Percentiles rank a stretch among this genome's conserved stretches.
Evolutionary conservation across 2,888 invertebrate genomes (phyloP).

Genomic region (Thymelicus sylvestris): DNA sequence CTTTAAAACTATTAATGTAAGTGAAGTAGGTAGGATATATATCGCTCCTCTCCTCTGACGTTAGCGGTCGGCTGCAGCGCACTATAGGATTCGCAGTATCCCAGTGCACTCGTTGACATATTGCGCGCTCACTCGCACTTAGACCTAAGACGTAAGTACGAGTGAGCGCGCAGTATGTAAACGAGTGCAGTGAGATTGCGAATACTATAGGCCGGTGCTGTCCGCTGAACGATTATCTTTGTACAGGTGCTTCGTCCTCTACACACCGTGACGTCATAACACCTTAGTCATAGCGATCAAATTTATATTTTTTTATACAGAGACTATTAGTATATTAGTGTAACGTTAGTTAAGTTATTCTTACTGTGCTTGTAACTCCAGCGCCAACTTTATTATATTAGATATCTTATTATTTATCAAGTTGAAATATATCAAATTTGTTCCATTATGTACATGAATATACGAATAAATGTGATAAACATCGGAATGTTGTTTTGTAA

Average conservation of each 20-base stretch:
- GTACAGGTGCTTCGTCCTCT: too few species aligned
- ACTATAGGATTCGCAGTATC: too few species aligned
- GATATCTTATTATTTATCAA: conserved; percentile 40
- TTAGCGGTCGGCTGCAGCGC: too few species aligned
- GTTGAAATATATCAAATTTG: conserved; percentile 44
- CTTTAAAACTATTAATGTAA: not conserved
- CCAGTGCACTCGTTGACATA: too few species aligned
- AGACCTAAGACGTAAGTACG: too few species aligned
- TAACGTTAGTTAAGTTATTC: conserved; percentile 9
- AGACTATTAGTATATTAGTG: conserved; percentile 10
- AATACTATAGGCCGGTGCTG: too few species aligned
- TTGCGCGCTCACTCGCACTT: too few species aligned
- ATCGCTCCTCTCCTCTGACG: too few species aligned
- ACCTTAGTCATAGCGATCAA: conserved; percentile 17
- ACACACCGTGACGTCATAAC: not conserved
- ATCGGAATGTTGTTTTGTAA: conserved; percentile 27
- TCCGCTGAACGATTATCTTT: too few species aligned
- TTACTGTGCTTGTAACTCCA: conserved; percentile 14
- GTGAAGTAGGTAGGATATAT: conserved; percentile 3
- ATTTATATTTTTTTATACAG: conserved; percentile 31
- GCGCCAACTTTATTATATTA: conserved; percentile 25
- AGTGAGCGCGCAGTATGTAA: too few species aligned
- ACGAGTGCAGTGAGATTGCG: too few species aligned
- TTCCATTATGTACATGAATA: conserved; percentile 48
- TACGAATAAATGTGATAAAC: conserved; percentile 43